Evolutionary conservation across 2,113 vertebrate species (phyloP).

Genomic region (Piaya cayana): DNA sequence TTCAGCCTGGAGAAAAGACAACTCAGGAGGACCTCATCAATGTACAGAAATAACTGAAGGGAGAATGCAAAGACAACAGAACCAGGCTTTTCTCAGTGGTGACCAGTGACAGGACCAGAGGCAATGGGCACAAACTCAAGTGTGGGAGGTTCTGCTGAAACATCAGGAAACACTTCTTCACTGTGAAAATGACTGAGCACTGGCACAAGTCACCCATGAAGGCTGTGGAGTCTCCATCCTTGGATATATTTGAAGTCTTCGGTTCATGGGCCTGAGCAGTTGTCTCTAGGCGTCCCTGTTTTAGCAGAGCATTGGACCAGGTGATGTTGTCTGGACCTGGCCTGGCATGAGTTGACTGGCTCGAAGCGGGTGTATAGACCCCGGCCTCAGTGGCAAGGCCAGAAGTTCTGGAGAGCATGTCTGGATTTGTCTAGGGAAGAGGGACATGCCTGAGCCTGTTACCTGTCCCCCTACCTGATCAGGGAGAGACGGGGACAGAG

Average conservation of each 20-base stretch:
- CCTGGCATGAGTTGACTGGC: no score
- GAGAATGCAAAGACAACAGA: background rate
- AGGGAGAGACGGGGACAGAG: no score
- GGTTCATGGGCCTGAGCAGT: background rate
- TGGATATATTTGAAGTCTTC: background rate
- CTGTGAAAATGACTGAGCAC: background rate
- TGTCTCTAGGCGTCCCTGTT: background rate
- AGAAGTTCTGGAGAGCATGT: no score
- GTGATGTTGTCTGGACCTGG: background rate
- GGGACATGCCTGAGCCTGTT: no score
- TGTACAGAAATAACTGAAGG: background rate
- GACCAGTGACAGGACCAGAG: background rate
- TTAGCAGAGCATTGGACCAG: background rate
- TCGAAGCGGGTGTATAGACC: no score
- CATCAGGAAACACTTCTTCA: background rate
- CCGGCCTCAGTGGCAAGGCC: no score
- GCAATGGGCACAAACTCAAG: background rate
- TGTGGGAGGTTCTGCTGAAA: background rate
- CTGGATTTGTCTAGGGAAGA: no score
- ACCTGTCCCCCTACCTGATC: no score
- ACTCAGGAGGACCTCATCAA: background rate
- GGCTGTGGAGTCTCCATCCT: background rate
- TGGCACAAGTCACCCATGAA: background rate
- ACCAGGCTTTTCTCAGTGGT: background rate
- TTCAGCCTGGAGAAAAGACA: background rate